A percentile compares a stretch with the other conserved stretches of the same genome.
These are phyloP conservation scores for Drosophila subquinaria DNA, from an alignment of 2,888 invertebrate species.

Conservation along the genomic window DNA sequence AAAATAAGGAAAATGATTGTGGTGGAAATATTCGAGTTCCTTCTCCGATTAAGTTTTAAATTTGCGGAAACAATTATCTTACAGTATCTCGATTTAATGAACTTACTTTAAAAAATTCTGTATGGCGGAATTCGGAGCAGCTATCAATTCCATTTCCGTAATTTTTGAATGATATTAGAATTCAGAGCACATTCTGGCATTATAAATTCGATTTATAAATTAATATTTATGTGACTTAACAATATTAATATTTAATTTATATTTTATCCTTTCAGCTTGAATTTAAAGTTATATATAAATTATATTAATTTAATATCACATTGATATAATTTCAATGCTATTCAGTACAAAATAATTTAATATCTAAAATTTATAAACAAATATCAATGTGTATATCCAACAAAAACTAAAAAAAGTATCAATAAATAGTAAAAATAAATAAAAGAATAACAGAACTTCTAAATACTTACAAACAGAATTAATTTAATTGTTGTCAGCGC, in stretches of 20 bases:
- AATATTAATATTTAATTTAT: too few relatives aligned
- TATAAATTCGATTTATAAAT: not conserved
- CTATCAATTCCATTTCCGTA: conserved; percentile 8
- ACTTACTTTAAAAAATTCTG: not conserved
- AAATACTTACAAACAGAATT: not conserved
- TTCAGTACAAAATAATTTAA: too few relatives aligned
- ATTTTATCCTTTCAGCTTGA: too few relatives aligned
- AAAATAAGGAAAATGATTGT: not conserved
- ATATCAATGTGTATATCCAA: not conserved
- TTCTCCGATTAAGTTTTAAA: not conserved
- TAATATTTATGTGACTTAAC: not conserved
- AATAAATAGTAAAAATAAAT: conserved; percentile 1
- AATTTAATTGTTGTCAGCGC: conserved; percentile 42
- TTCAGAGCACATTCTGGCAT: not conserved
- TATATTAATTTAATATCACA: too few relatives aligned
- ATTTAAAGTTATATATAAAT: too few relatives aligned
- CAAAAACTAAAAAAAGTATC: not conserved
- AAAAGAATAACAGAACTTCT: not conserved
- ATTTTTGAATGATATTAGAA: not conserved
- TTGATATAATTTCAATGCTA: not conserved
- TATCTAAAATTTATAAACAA: not conserved
- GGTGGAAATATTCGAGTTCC: not conserved
- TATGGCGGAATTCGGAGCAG: conserved; percentile 9
- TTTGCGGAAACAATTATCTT: conserved; percentile 2
- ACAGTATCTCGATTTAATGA: not conserved